A percentile compares a stretch with the other conserved stretches of the same genome.
phyloP scores from a whole-genome alignment of 2,113 vertebrate species.

The Hyla sarda region DNA sequence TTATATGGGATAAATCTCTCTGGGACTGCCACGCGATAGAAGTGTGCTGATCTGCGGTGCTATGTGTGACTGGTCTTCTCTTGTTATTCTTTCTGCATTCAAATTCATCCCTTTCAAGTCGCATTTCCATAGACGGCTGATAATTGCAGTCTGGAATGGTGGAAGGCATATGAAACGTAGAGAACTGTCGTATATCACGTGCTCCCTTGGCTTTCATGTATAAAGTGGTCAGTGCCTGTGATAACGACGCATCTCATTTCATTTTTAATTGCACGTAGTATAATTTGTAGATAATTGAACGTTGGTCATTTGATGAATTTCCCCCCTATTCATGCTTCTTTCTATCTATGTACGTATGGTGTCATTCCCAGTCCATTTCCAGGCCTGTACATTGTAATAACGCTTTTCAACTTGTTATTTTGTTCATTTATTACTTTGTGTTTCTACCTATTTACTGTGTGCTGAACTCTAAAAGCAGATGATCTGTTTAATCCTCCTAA shows the following conservation, averaged over 20 bases:
- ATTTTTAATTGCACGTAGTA: conserved; percentile 24
- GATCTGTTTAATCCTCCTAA: conserved; percentile 46
- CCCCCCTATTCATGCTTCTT: background rate
- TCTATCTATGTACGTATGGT: background rate
- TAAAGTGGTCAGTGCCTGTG: conserved; percentile 31
- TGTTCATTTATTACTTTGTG: conserved; percentile 31
- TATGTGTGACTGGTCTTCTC: conserved; percentile 26
- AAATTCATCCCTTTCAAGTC: conserved; percentile 47
- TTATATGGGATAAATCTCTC: conserved; percentile 28
- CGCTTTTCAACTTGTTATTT: conserved; percentile 2
- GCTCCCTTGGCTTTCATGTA: conserved; percentile 36
- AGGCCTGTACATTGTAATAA: background rate
- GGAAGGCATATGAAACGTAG: conserved; percentile 8
- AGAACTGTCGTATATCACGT: conserved; percentile 7
- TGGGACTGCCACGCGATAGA: conserved; percentile 4
- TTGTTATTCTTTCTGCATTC: conserved; percentile 29
- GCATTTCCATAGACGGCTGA: conserved; percentile 36
- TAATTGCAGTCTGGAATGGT: conserved; percentile 42
- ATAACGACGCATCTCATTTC: background rate
- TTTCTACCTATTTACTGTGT: conserved; percentile 23
- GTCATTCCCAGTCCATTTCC: background rate
- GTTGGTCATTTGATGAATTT: background rate
- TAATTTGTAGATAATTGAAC: conserved; percentile 32
- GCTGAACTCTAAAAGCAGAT: conserved; percentile 23
- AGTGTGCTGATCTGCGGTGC: conserved; percentile 14